Percentiles rank a stretch among this genome's conserved stretches.
phyloP scores from a whole-genome alignment of 1,140 invertebrate genomes.

The Hylyphantes graminicola region DNA sequence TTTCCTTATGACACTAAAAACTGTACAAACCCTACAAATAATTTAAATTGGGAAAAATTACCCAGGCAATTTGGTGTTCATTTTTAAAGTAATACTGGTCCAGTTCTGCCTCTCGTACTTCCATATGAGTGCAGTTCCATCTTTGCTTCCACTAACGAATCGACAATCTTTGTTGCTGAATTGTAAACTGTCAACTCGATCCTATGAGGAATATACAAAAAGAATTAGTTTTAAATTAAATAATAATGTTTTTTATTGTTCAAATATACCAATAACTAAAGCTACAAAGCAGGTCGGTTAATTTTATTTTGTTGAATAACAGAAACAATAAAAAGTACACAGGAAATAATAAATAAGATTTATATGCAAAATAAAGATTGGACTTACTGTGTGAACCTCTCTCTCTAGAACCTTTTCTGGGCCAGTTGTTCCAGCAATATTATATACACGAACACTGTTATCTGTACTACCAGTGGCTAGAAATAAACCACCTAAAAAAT shows the following conservation, averaged over 20 bases:
- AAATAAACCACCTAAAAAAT: conserved; percentile 82
- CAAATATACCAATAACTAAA: background rate
- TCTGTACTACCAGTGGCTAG: conserved; percentile 94
- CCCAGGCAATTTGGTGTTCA: conserved; percentile 70
- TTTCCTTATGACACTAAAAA: background rate
- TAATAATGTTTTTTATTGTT: background rate
- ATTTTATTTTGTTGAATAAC: background rate
- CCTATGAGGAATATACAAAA: conserved; percentile 69
- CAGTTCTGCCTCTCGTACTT: conserved; percentile 89
- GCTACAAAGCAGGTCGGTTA: background rate
- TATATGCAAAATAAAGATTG: background rate
- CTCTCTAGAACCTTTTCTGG: conserved; percentile 82
- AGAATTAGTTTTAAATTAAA: conserved; percentile 4
- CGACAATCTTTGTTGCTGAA: conserved; percentile 87
- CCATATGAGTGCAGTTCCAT: conserved; percentile 96
- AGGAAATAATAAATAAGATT: background rate
- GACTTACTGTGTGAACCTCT: conserved; percentile 80
- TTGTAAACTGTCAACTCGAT: conserved; percentile 95
- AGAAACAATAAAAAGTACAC: background rate
- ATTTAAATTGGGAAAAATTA: background rate
- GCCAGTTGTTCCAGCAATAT: conserved; percentile 80
- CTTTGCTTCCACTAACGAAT: conserved; percentile 96
- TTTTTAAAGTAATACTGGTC: conserved; percentile 81
- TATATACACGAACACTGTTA: conserved; percentile 91
- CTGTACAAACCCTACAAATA: background rate